phyloP scores from a whole-genome alignment of 92 coral and sea anemone genomes.

The Galaxea fascicularis region DNA sequence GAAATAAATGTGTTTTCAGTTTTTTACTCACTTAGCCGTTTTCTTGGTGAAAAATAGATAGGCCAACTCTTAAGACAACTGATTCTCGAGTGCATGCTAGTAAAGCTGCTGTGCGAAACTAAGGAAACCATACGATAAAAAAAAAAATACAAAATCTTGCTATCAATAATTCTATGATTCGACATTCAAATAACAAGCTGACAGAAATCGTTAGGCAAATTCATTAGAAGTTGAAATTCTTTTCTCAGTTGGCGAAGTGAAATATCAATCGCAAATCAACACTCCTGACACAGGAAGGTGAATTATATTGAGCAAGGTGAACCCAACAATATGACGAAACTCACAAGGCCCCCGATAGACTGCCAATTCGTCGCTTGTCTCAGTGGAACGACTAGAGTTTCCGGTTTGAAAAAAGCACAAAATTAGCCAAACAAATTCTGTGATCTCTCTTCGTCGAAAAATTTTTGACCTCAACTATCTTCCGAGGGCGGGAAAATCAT shows the following conservation, averaged over 20 bases:
- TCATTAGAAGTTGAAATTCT: slow-evolving; percentile 3
- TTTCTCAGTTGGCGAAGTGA: slow-evolving; percentile 3
- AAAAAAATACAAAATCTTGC: background rate
- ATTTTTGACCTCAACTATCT: slow-evolving; percentile 1
- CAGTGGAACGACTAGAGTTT: background rate
- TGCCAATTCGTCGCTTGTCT: slow-evolving; percentile 27
- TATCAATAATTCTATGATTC: background rate
- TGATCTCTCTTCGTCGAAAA: background rate
- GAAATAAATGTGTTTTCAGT: background rate
- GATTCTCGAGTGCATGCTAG: slow-evolving; percentile 12
- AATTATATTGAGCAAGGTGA: slow-evolving; percentile 53
- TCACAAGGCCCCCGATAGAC: slow-evolving; percentile 18
- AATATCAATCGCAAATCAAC: slow-evolving; percentile 29
- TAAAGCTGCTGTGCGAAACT: slow-evolving; percentile 17
- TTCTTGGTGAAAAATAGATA: background rate
- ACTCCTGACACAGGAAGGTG: slow-evolving; percentile 29
- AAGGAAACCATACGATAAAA: slow-evolving; percentile 23
- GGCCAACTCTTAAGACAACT: background rate
- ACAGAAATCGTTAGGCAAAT: background rate
- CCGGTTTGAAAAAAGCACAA: background rate
- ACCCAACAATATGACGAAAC: slow-evolving; percentile 5
- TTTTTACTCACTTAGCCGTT: background rate
- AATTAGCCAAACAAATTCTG: background rate
- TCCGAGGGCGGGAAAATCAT: slow-evolving; percentile 25
- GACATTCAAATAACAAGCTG: background rate